phyloP scores from a whole-genome alignment of 2,888 invertebrate species.

The Hemicrepidius hirtus region DNA sequence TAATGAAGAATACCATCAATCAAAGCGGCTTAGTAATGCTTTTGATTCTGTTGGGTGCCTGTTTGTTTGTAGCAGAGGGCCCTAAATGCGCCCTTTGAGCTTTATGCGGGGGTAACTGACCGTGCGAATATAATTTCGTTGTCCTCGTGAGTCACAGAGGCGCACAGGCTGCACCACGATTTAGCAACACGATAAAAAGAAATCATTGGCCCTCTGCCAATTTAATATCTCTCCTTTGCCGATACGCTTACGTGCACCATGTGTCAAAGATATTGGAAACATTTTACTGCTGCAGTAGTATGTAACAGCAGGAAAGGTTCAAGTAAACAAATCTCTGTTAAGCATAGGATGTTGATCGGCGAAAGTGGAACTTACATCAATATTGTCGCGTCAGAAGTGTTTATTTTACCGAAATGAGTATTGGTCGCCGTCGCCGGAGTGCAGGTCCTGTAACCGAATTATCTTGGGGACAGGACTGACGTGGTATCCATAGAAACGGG shows the following conservation, averaged over 20 bases:
- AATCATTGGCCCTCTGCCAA: conserved; percentile 58
- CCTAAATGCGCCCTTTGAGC: conserved; percentile 57
- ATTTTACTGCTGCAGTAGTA: conserved; percentile 35
- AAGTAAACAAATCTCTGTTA: conserved; percentile 51
- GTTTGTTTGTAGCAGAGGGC: conserved; percentile 50
- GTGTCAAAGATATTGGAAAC: conserved; percentile 48
- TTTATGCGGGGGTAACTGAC: conserved; percentile 68
- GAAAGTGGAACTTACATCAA: conserved; percentile 56
- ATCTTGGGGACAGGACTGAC: conserved; percentile 60
- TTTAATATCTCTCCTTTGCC: conserved; percentile 54
- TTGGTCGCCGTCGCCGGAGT: conserved; percentile 55
- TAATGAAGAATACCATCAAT: conserved; percentile 55
- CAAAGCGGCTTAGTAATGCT: conserved; percentile 54
- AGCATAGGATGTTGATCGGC: conserved; percentile 43
- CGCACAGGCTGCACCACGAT: conserved; percentile 46
- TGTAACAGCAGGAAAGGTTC: conserved; percentile 6
- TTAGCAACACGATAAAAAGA: conserved; percentile 41
- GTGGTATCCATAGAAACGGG: conserved; percentile 64
- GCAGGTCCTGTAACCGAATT: conserved; percentile 65
- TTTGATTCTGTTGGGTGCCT: conserved; percentile 51
- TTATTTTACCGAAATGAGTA: conserved; percentile 56
- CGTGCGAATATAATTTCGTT: conserved; percentile 68
- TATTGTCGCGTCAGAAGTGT: conserved; percentile 57
- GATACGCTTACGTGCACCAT: conserved; percentile 41
- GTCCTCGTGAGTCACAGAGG: conserved; percentile 60